Conservation (phyloP, 1,140 invertebrate genomes). For the Lordiphosa collinella region DNA sequence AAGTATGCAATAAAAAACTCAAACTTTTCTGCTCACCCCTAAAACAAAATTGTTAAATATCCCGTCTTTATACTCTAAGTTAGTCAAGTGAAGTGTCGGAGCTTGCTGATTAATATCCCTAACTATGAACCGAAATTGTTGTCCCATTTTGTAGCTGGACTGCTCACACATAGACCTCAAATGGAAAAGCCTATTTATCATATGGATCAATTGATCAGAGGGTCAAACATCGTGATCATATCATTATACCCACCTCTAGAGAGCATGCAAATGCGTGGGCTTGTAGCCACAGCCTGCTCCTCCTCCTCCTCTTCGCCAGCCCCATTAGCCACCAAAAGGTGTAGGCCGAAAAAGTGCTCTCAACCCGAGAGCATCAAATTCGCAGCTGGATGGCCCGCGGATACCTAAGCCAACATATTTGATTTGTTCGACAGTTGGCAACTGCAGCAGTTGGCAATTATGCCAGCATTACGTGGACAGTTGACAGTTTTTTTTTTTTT, state of each 20-base stretch:
- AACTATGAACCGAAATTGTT: no score
- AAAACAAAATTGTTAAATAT: no score
- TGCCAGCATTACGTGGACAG: background rate
- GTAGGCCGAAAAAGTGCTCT: slow-evolving; percentile 48
- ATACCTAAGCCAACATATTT: slow-evolving; percentile 49
- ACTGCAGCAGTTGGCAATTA: slow-evolving; percentile 55
- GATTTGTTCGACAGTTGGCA: slow-evolving; percentile 69
- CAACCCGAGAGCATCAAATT: slow-evolving; percentile 58
- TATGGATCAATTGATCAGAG: background rate
- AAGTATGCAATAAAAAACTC: no score
- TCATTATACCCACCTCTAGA: slow-evolving; percentile 1
- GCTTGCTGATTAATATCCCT: no score
- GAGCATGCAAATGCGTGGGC: slow-evolving; percentile 8
- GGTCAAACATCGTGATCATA: slow-evolving; percentile 13
- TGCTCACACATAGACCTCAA: no score
- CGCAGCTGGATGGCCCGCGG: slow-evolving; percentile 33
- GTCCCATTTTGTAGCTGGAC: no score
- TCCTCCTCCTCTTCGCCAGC: slow-evolving; percentile 21
- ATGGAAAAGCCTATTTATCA: no score
- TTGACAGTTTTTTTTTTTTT: slow-evolving; percentile 6
- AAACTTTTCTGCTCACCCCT: no score
- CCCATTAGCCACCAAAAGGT: slow-evolving; percentile 51
- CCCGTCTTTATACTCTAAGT: no score
- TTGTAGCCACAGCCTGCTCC: slow-evolving; percentile 12
- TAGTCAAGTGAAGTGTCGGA: no score